phyloP scores from a whole-genome alignment of 2,113 vertebrate genomes.

The Pardalotus punctatus region DNA sequence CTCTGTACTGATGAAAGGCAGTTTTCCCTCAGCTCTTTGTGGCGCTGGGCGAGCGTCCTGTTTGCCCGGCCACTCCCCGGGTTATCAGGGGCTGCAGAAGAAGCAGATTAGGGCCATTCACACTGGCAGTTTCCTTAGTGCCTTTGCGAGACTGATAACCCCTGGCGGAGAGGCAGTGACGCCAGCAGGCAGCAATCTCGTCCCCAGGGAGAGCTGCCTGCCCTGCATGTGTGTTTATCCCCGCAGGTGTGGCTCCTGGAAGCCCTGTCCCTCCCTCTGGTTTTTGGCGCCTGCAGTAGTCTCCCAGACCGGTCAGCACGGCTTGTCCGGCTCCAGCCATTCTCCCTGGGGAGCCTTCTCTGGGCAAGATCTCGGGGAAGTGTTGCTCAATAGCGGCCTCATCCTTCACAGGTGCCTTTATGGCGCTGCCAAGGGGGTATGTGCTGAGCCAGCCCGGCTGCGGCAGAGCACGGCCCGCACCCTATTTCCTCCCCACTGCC shows the following conservation, averaged over 20 bases:
- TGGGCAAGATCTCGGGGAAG: background rate
- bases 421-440: rapidly evolving
- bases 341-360: background rate
- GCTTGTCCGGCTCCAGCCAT: background rate
- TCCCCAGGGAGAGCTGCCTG: background rate
- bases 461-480: background rate
- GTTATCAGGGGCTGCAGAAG: slow-evolving; percentile 3
- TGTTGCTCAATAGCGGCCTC: background rate
- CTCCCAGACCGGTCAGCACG: background rate
- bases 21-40: background rate
- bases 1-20: rapidly evolving
- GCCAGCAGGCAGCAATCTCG: background rate
- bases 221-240: background rate
- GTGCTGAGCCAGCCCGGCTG: background rate
- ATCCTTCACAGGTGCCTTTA: rapidly evolving
- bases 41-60: background rate
- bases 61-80: background rate
- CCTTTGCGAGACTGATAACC: background rate
- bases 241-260: background rate
- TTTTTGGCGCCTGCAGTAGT: background rate
- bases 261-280: background rate
- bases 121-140: slow-evolving; percentile 23
- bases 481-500: background rate
- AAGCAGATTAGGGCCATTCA: slow-evolving; percentile 39
- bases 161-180: background rate